These are phyloP conservation scores for Stenoptilia bipunctidactyla DNA, from an alignment of 2,888 invertebrate genomes.

Conservation along the genomic window DNA sequence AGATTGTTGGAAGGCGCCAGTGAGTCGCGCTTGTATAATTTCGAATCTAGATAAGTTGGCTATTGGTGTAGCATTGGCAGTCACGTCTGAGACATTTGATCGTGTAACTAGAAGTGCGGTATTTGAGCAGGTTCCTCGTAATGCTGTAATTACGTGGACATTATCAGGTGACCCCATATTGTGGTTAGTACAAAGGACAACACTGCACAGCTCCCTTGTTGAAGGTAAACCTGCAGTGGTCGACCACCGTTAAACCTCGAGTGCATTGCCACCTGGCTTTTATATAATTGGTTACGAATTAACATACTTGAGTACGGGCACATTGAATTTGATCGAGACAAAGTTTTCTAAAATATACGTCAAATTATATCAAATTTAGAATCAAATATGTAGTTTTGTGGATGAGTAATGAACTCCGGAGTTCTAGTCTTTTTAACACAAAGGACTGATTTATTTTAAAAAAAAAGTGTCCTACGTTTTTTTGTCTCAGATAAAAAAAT, in stretches of 20 bases:
- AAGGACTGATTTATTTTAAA: too few relatives aligned
- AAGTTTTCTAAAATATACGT: too few relatives aligned
- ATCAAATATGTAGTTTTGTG: too few relatives aligned
- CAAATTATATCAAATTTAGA: too few relatives aligned
- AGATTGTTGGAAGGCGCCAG: slow-evolving; percentile 24
- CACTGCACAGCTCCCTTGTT: background rate
- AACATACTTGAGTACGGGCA: too few relatives aligned
- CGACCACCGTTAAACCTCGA: slow-evolving; percentile 17
- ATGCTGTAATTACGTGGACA: slow-evolving; percentile 54
- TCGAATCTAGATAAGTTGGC: slow-evolving; percentile 12
- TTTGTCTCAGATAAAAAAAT: too few relatives aligned
- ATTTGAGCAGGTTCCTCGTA: slow-evolving; percentile 31
- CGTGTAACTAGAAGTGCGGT: slow-evolving; percentile 54
- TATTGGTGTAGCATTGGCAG: slow-evolving; percentile 35
- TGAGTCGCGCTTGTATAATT: slow-evolving; percentile 49
- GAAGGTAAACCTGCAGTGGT: background rate
- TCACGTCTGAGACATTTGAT: slow-evolving; percentile 65
- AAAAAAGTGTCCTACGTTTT: too few relatives aligned
- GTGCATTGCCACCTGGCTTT: slow-evolving; percentile 28
- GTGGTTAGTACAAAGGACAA: slow-evolving; percentile 32
- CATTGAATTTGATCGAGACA: too few relatives aligned
- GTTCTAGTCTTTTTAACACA: too few relatives aligned
- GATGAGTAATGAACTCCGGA: too few relatives aligned
- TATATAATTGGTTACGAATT: background rate
- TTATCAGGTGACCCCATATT: slow-evolving; percentile 66